phyloP scores from a whole-genome alignment of 2,797 vertebrate genomes.

The Centroberyx gerrardi region DNA sequence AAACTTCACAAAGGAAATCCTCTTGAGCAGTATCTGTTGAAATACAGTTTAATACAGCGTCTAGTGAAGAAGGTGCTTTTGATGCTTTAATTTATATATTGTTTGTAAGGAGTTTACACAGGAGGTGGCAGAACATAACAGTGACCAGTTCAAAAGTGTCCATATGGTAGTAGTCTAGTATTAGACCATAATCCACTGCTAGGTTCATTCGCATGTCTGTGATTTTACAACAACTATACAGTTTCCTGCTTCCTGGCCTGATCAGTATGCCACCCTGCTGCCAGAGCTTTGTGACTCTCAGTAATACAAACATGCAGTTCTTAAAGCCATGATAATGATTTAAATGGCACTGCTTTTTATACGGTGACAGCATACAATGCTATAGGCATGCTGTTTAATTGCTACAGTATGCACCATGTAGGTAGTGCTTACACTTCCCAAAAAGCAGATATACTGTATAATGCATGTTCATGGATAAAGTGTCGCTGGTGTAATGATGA shows the following conservation, averaged over 20 bases:
- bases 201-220: too few species aligned
- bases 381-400: too few species aligned
- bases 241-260: too few species aligned
- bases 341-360: neutral
- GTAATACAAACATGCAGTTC: neutral
- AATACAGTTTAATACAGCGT: neutral
- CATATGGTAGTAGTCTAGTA: neutral
- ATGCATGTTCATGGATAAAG: neutral
- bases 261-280: neutral
- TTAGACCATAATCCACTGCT: neutral
- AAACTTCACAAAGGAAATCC: conserved; percentile 51
- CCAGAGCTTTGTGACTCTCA: neutral
- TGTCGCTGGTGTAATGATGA: neutral
- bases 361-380: neutral
- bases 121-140: neutral
- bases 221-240: too few species aligned
- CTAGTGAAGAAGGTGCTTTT: neutral
- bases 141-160: neutral
- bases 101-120: neutral
- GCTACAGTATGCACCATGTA: too few species aligned
- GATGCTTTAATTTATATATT: neutral
- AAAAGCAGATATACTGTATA: neutral
- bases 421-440: neutral
- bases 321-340: neutral
- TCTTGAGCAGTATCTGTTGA: conserved; percentile 41